phyloP scores from a whole-genome alignment of 2,113 vertebrate genomes.

The Crotophaga sulcirostris region DNA sequence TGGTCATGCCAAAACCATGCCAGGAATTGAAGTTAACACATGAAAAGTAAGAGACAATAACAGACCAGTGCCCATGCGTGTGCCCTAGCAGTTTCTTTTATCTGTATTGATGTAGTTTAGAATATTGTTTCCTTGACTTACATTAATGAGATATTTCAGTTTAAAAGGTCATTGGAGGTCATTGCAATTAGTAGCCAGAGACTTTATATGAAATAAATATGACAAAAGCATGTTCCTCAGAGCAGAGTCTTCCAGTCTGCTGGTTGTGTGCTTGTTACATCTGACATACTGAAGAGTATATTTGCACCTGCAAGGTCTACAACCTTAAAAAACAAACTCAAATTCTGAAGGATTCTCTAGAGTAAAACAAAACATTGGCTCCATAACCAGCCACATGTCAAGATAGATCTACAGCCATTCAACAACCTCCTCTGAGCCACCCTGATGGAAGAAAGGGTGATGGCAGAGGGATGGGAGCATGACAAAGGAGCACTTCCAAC shows the following conservation, averaged over 20 bases:
- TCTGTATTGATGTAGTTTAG: background rate
- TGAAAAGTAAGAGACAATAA: background rate
- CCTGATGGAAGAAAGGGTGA: background rate
- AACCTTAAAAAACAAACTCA: background rate
- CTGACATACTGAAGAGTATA: background rate
- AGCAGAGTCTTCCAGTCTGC: background rate
- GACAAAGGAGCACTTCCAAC: background rate
- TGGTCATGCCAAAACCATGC: background rate
- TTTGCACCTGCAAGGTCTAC: background rate
- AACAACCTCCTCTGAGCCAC: background rate
- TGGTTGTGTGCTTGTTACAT: background rate
- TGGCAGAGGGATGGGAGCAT: background rate
- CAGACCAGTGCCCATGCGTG: background rate
- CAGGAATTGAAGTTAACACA: background rate
- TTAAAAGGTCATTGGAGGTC: background rate
- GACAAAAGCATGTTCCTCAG: background rate
- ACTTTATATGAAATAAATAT: background rate
- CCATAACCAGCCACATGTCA: fast-evolving
- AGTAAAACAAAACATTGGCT: background rate
- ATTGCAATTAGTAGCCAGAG: background rate
- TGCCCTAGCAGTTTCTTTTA: background rate
- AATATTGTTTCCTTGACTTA: background rate
- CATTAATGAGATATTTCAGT: background rate
- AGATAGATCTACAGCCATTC: background rate
- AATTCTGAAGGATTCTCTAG: background rate